Evolutionary conservation across 2,113 vertebrate genomes (phyloP), one percentile per base, ranked within the genome.

Genomic region (Gymnorhina tibicen): DNA sequence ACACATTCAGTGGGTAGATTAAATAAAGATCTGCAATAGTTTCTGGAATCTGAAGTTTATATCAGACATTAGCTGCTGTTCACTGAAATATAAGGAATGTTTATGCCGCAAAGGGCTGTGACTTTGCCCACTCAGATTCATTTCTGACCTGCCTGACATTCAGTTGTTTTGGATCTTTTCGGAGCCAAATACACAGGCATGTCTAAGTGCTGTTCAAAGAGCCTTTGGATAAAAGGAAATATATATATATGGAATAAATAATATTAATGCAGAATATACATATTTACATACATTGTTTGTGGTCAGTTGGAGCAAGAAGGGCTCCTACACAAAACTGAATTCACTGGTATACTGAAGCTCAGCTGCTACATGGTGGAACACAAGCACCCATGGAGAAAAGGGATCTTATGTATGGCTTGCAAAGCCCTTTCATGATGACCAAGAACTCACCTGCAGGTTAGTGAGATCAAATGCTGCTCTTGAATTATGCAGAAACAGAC

Each of bases 21-120:
- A 97, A 97, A 96, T 76, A 96, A 96, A 96, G 59, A 86, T 84
- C 73, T 87, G 64, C 69, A 85, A 28, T 13, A 68, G 32, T 73
- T 96, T 93, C 56, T 87, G 42, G n/a, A 52, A 95, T 81, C 63
- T 58, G 42, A 60, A 76, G 39, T 91, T 95, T 80, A 56, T 63
- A 86, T 64, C 39, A 93, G 95, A 78, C 74, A 60, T 92, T 83
- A 91, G 50, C 6, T 16, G 62, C 64, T 70, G 53, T 85, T 95
- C 87, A 87, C n/a, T 77, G 59, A 95, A 77, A 39, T 23, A 15
- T 80, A 79, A 72, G 21, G 47, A 64, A 35, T 12, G 19, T 74
- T 50, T 85, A 35, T 91, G 49, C 30, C 64, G 89, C 69, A 91
- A 32, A 76, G 28, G 63, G 32, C 55, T 85, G 53, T 33, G 37